Evolutionary conservation across 2,888 invertebrate genomes (phyloP), one percentile per base, ranked within the genome.

Genomic region (Scaptomyza reducta): DNA sequence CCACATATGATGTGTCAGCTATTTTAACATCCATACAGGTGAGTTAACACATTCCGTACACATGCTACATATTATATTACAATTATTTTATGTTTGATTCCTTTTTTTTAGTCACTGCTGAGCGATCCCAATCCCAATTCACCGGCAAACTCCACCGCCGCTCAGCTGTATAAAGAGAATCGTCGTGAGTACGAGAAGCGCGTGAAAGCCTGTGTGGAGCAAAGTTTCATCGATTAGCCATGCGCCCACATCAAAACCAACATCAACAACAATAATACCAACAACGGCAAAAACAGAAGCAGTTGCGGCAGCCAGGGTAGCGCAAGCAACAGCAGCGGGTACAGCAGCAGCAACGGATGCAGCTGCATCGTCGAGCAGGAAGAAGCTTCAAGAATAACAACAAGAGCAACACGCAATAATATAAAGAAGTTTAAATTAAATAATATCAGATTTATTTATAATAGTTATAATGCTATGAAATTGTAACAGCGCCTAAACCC

Each of bases 71-170:
- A 22, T 38, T n/a, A 4, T n/a, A 25, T 14, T 29, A 44, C 14
- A 9, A 16, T 0, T 13, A 16, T 42, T 51, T 10, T 41, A 13
- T 6, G 35, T 13, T 13, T 46, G n/a, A n/a, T 9, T n/a, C 0
- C 5, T n/a, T 70, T 13, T 7, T 35, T 70, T 11, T 64, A 99
- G 98, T 99, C 99, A 90, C 94, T 99, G 93, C 94, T 99, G 93
- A 99, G 99, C 95, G 99, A 99, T 94, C 99, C 99, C 74, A 99
- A 99, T 93, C 99, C 99, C 83, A 99, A 99, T 94, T 99, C 98
- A 87, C 99, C 99, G 90, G 99, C 99, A 88, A 99, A 99, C 93
- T 98, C 98, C 88, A 97, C 98, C 95, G 99, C 99, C 90, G 99
- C 99, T 85, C 99, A 99, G 93, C 95, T 99, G 90, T 99, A 99